A percentile compares a stretch with the other conserved stretches of the same genome.
Evolutionary conservation across 1,140 invertebrate species (phyloP).

Genomic region (Laupala kohalensis): DNA sequence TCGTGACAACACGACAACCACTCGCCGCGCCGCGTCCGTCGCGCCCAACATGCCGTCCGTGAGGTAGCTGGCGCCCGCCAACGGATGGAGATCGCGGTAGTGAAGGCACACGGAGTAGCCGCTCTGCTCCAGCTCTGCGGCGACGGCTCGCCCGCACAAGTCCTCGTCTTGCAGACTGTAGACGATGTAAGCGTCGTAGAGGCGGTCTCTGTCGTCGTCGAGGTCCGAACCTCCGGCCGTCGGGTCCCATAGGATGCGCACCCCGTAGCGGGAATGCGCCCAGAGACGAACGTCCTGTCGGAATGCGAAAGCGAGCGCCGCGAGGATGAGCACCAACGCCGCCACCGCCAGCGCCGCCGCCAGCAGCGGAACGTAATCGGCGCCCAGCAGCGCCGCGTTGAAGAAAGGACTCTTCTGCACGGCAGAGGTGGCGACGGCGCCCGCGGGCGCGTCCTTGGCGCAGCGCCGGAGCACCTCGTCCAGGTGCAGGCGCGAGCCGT

Average conservation of each 20-base stretch:
- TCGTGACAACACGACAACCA: slow-evolving; percentile 59
- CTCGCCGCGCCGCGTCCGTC: slow-evolving; percentile 56
- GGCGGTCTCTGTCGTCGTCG: slow-evolving; percentile 45
- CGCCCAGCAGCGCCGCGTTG: slow-evolving; percentile 35
- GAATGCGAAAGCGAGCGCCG: slow-evolving; percentile 58
- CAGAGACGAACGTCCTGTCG: slow-evolving; percentile 59
- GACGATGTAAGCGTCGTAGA: slow-evolving; percentile 77
- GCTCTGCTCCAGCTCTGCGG: slow-evolving; percentile 62
- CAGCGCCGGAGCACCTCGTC: neutral
- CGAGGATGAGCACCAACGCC: slow-evolving; percentile 50
- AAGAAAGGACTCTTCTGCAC: slow-evolving; percentile 40
- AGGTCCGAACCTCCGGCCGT: slow-evolving; percentile 30
- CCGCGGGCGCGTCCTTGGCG: slow-evolving; percentile 39
- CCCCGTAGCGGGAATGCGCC: slow-evolving; percentile 57
- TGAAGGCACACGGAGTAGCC: slow-evolving; percentile 60
- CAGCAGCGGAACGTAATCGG: slow-evolving; percentile 54
- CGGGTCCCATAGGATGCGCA: slow-evolving; percentile 49
- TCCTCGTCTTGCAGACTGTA: slow-evolving; percentile 76
- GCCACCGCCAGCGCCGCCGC: slow-evolving; percentile 59
- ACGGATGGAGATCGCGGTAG: slow-evolving; percentile 52
- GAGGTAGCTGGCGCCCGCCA: slow-evolving; percentile 43
- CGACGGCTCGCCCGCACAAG: slow-evolving; percentile 61
- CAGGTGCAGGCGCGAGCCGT: slow-evolving; percentile 13
- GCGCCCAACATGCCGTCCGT: slow-evolving; percentile 62
- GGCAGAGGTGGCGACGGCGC: slow-evolving; percentile 46